Evolutionary conservation across 1,140 invertebrate genomes (phyloP), one percentile per base, ranked within the genome.

Genomic region (Frieseomelitta varia): DNA sequence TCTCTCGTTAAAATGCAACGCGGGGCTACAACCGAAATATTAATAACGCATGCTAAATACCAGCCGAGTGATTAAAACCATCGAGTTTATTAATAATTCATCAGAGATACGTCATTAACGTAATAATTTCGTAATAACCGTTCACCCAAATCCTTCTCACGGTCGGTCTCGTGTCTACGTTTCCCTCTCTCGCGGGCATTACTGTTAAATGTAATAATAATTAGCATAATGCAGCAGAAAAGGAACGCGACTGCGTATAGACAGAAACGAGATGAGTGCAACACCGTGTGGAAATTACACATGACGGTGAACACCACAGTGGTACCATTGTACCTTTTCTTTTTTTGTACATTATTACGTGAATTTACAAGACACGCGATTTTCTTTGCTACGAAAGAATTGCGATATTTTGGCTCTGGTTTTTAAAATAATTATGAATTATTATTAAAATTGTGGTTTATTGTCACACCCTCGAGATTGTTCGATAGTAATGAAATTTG

Each of bases 1-100:
- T n/a, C 10, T 73, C 17, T 58, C 51, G 19, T 75, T 75, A 75
- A 75, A 75, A 75, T 39, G 12, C 63, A 2, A 47, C 21, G 15
- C 6, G 34, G 24, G n/a, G 21, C 39, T 39, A 19, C 8, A 61
- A 0, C 4, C 61, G 15, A 34, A 30, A 39, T n/a, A 39, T 75
- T 75, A 75, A 58, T n/a, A 74, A 27, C 27, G 4, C 27, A 21
- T 12, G 58, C 21, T n/a, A 61, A 34, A 51, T 56, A 21, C 11
- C 21, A 27, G 30, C 1, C 30, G 19, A n/a, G 0, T 61, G 73
- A 58, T 75, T 75, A 39, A 58, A 61, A 34, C 24, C 12, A n/a
- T 75, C 8, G 27, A 0, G 8, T 75, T 39, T 58, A 53, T 75
- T 61, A 75, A 75, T 75, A 58, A 75, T 58, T 58, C 73, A 75